Conservation (phyloP, 2,797 vertebrate species). For the Diplodus sargus region DNA sequence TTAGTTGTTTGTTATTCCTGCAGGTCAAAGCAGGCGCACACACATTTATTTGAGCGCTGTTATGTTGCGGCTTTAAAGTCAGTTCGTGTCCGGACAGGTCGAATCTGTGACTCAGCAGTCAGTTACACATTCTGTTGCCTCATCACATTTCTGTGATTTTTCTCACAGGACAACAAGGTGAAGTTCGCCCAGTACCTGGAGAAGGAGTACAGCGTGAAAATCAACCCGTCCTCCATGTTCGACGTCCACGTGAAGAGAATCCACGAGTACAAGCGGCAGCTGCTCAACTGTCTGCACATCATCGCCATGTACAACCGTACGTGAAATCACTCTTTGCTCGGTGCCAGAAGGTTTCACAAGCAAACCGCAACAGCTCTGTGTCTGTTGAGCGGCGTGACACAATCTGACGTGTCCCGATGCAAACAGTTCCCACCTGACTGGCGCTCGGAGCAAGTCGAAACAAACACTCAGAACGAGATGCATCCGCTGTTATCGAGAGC, state of each 20-base stretch:
- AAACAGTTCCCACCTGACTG: constrained; percentile 6
- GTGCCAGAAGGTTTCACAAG: not conserved
- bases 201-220: constrained; percentile 90
- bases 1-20: not conserved
- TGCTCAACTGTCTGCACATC: constrained; percentile 96
- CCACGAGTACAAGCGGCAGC: constrained; percentile 97
- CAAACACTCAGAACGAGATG: constrained; percentile 29
- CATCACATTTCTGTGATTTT: constrained; percentile 2
- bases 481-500: not conserved
- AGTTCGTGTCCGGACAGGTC: not conserved
- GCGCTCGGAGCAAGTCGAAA: constrained; percentile 32
- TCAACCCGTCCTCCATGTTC: constrained; percentile 95
- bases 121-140: not conserved
- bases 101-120: constrained; percentile 9
- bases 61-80: not conserved
- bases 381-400: not conserved
- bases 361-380: not conserved
- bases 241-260: constrained; percentile 98
- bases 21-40: not conserved
- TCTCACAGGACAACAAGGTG: constrained; percentile 92
- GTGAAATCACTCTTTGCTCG: constrained; percentile 47
- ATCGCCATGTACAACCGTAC: constrained; percentile 96
- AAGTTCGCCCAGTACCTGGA: constrained; percentile 94
- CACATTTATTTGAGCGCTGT: not conserved
- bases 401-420: constrained; percentile 26